Conservation (phyloP, 2,888 invertebrate genomes). For the Xestia xanthographa region DNA sequence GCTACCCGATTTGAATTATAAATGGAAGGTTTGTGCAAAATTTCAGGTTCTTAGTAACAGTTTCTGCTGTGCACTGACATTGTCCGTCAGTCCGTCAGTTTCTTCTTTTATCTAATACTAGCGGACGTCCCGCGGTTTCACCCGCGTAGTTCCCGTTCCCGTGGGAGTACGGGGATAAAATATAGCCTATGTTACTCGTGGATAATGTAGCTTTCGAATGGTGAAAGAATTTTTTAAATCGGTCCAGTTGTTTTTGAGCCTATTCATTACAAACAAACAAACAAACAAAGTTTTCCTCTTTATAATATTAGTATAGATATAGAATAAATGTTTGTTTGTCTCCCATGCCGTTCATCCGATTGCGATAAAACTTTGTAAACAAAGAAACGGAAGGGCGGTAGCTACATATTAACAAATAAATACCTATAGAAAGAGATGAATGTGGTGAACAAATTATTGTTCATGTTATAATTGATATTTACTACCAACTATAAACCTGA, state of each 20-base stretch:
- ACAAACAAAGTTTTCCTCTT: no score
- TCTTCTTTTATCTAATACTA: no score
- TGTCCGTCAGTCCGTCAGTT: neutral
- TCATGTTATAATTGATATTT: neutral
- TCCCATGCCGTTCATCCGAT: neutral
- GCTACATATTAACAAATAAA: neutral
- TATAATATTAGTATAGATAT: no score
- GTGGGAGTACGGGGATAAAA: no score
- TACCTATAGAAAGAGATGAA: neutral
- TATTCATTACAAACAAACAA: no score
- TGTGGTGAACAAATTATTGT: neutral
- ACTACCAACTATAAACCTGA: neutral
- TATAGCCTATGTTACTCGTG: no score
- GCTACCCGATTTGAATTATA: neutral
- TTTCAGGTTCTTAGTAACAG: neutral
- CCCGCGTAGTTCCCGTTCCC: no score
- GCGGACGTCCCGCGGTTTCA: no score
- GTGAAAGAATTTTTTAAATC: no score
- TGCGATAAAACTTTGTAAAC: neutral
- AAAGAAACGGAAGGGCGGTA: neutral
- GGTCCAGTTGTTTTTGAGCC: no score
- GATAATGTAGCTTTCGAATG: no score
- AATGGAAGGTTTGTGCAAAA: neutral
- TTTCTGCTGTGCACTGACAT: neutral
- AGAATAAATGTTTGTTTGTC: no score